Conservation (phyloP, 1,140 invertebrate species). For the roundworm (Caenorhabditis elegans) region DNA sequence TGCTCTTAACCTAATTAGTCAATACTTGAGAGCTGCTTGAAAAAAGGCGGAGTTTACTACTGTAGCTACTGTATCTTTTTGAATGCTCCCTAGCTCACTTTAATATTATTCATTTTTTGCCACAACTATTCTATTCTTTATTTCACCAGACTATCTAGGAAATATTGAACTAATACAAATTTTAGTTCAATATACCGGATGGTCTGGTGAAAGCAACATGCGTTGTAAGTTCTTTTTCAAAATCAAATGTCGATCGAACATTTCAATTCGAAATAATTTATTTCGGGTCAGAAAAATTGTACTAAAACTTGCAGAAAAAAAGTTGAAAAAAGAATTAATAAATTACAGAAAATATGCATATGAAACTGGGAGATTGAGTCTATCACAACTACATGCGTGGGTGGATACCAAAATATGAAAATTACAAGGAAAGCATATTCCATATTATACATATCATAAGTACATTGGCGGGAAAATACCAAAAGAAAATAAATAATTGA, state of each 20-base stretch:
- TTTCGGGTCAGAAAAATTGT: too few relatives aligned
- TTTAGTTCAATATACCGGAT: conserved; percentile 10
- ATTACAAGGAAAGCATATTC: background rate
- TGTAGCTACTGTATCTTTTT: background rate
- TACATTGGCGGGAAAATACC: too few relatives aligned
- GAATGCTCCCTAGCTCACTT: too few relatives aligned
- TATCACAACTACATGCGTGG: background rate
- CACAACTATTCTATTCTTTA: background rate
- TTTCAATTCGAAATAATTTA: too few relatives aligned
- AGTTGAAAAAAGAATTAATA: background rate
- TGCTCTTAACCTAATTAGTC: background rate
- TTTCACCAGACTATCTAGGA: background rate
- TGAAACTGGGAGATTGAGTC: background rate
- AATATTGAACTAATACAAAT: background rate
- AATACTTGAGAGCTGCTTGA: background rate
- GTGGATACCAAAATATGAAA: background rate
- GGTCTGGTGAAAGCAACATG: background rate
- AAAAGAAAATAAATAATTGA: too few relatives aligned
- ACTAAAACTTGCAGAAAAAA: too few relatives aligned
- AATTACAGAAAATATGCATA: background rate
- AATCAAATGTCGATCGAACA: too few relatives aligned
- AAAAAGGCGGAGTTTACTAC: background rate
- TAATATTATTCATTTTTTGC: too few relatives aligned
- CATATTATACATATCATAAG: too few relatives aligned
- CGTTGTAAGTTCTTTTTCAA: too few relatives aligned